These are phyloP conservation scores for Drosophila incognita DNA, from an alignment of 2,888 invertebrate species.

Conservation along the genomic window DNA sequence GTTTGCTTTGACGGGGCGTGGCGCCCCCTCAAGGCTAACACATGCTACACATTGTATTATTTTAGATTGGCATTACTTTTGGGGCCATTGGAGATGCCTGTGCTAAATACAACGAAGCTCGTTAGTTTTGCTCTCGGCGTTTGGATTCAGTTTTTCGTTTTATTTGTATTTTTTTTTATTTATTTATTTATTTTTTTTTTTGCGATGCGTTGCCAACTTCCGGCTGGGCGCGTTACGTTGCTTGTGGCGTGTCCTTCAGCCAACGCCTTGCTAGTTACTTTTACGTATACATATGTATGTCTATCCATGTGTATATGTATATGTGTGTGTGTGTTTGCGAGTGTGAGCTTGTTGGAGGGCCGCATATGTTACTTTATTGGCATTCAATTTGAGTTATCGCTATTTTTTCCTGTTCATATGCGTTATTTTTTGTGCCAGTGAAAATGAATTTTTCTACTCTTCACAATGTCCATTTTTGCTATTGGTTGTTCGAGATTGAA, in stretches of 20 bases:
- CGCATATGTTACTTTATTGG: conserved; percentile 83
- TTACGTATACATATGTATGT: conserved; percentile 55
- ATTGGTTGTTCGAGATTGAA: conserved; percentile 32
- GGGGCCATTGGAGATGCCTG: conserved; percentile 54
- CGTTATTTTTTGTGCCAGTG: conserved; percentile 53
- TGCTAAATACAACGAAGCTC: conserved; percentile 73
- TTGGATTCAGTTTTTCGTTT: conserved; percentile 54
- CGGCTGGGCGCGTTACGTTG: conserved; percentile 50
- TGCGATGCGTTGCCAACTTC: conserved; percentile 58
- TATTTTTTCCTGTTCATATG: conserved; percentile 79
- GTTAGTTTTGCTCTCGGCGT: conserved; percentile 71
- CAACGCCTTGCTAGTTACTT: conserved; percentile 69
- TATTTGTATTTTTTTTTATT: conserved; percentile 7
- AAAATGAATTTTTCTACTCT: conserved; percentile 72
- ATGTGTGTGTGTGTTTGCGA: conserved; percentile 23
- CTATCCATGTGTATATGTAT: conserved; percentile 11
- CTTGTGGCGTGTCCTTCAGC: conserved; percentile 65
- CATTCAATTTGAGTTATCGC: conserved; percentile 83
- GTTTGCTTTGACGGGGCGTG: conserved; percentile 5
- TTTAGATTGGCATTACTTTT: conserved; percentile 76
- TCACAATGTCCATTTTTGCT: conserved; percentile 55
- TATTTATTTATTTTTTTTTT: conserved; percentile 13
- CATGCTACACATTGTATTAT: conserved; percentile 69
- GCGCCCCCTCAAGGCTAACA: conserved; percentile 40
- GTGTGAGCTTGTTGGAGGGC: conserved; percentile 51